phyloP scores from a whole-genome alignment of 1,140 invertebrate species.

The Neocloeon triangulifer region DNA sequence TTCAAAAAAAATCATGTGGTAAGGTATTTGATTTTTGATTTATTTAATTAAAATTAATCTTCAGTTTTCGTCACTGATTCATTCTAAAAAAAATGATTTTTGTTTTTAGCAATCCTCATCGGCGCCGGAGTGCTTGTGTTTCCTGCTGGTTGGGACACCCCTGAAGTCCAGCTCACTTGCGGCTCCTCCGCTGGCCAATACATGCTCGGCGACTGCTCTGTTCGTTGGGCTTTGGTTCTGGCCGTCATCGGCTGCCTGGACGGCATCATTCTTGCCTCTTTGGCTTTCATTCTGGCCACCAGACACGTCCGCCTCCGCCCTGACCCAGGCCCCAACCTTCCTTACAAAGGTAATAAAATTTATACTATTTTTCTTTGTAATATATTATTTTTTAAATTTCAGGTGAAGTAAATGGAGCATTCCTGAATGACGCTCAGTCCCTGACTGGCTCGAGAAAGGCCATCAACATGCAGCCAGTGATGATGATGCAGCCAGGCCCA shows the following conservation, averaged over 20 bases:
- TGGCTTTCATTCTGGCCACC: constrained; percentile 85
- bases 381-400: constrained; percentile 15
- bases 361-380: constrained; percentile 1
- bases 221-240: constrained; percentile 88
- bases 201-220: constrained; percentile 50
- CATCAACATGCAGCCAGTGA: constrained; percentile 60
- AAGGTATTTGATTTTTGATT: too few relatives aligned
- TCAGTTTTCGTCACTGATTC: too few relatives aligned
- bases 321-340: too few relatives aligned
- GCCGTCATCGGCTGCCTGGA: constrained; percentile 83
- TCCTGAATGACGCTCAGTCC: constrained; percentile 55
- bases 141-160: constrained; percentile 79
- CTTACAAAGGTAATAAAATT: constrained; percentile 31
- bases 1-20: too few relatives aligned
- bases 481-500: constrained; percentile 45
- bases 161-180: constrained; percentile 62
- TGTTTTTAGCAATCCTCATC: constrained; percentile 50
- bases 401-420: constrained; percentile 74
- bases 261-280: constrained; percentile 62
- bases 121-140: constrained; percentile 68
- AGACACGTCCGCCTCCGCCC: constrained; percentile 64
- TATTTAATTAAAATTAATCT: too few relatives aligned
- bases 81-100: too few relatives aligned
- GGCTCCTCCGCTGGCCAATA: constrained; percentile 55
- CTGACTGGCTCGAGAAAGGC: constrained; percentile 65